phyloP scores from a whole-genome alignment of 2,888 invertebrate species.

The Eudasyphora cyanicolor region DNA sequence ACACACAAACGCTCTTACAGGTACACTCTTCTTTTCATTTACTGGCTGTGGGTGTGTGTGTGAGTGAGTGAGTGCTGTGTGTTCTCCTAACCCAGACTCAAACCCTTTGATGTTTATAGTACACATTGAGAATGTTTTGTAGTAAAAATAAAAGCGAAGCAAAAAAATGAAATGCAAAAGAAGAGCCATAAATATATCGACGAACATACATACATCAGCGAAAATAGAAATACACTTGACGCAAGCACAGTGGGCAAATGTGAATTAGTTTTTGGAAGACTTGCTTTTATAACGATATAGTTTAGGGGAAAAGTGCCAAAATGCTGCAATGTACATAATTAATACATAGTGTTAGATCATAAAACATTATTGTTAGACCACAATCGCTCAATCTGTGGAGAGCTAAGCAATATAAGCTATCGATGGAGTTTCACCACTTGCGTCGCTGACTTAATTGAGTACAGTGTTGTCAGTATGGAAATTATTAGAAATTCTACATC shows the following conservation, averaged over 20 bases:
- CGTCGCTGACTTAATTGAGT: too few relatives aligned
- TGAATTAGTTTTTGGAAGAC: background rate
- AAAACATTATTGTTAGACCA: background rate
- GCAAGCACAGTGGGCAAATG: slow-evolving; percentile 40
- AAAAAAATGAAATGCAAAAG: slow-evolving; percentile 20
- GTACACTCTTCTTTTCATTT: too few relatives aligned
- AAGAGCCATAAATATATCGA: background rate
- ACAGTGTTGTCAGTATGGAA: too few relatives aligned
- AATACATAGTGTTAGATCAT: too few relatives aligned
- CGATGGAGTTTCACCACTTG: too few relatives aligned
- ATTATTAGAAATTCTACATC: too few relatives aligned
- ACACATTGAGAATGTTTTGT: slow-evolving; percentile 4
- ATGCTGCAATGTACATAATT: too few relatives aligned
- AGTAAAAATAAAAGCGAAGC: slow-evolving; percentile 34
- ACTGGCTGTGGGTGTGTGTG: too few relatives aligned
- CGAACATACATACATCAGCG: background rate
- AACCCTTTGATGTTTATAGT: slow-evolving; percentile 48
- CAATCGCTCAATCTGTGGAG: too few relatives aligned
- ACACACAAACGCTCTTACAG: background rate
- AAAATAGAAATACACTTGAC: slow-evolving; percentile 51
- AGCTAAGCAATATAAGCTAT: too few relatives aligned
- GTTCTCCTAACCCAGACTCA: slow-evolving; percentile 69
- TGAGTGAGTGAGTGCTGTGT: slow-evolving; percentile 35
- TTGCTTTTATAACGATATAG: too few relatives aligned
- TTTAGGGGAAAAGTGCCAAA: too few relatives aligned